Base-by-base conservation (phyloP, 2,888 invertebrate species). In the Eristalis pertinax region DNA sequence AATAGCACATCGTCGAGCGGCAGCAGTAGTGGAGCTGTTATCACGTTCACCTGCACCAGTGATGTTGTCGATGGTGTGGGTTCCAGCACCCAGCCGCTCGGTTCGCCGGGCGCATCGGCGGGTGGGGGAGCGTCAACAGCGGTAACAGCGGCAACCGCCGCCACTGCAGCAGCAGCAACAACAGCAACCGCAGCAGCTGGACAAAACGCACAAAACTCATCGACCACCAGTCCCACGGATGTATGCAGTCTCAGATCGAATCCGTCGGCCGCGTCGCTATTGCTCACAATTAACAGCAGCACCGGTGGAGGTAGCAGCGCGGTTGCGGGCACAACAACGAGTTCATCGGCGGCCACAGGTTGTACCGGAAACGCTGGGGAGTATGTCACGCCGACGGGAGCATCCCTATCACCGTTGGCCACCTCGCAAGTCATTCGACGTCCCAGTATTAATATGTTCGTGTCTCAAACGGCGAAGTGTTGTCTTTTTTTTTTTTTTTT, bases 401-500 rank as follows among this genome's bases (percentile, higher is more conserved):
- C 92, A 79, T 91, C 93, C 67, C 90, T 93, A 56, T 92, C 93
- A 73, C 93, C 93, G 77, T 90, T 93, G 89, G 91, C 92, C 84
- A 91, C 93, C 80, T 92, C 93, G 77, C 92, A 93, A 90, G 91
- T 92, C 76, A 92, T 93, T 88, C 91, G 93, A 89, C 92, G 93
- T 89, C 93, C 93, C 90, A 93, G 93, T 91, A 90, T 93, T 90
- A 93, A 92, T 90, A 92, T 93, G 93, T 93, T 93, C 92, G 93
- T 93, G 83, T 77, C 85, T 75, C 84, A 64, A 50, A 43, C 43
- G 5, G 43, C 32, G 7, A 29, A 5, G 4, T 5, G 5, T 4
- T 29, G 29, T 0, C n/a, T n/a, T n/a, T n/a, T n/a, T n/a, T n/a
- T n/a, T n/a, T n/a, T n/a, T n/a, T n/a, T n/a, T n/a, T n/a, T n/a